These are phyloP conservation scores for Melanostoma scalare DNA, from an alignment of 2,888 invertebrate genomes.

Conservation along the genomic window DNA sequence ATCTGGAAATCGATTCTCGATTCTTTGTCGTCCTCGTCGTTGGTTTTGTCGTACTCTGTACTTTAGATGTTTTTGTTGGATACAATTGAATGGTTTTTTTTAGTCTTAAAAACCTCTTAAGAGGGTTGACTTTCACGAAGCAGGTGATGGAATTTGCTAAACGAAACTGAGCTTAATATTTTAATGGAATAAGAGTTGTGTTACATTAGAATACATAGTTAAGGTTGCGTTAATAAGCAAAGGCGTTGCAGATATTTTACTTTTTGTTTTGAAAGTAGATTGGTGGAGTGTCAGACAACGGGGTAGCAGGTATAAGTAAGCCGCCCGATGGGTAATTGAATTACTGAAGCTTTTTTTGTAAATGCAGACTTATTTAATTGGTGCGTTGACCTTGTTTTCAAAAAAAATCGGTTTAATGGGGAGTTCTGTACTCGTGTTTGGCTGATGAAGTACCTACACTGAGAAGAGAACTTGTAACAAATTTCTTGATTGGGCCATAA, in stretches of 20 bases:
- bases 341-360: too few relatives aligned
- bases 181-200: slow-evolving; percentile 61
- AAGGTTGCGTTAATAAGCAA: slow-evolving; percentile 38
- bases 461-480: too few relatives aligned
- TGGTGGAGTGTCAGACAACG: too few relatives aligned
- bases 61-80: neutral
- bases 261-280: too few relatives aligned
- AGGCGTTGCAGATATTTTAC: neutral
- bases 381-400: too few relatives aligned
- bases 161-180: slow-evolving; percentile 70
- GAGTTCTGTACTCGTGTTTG: too few relatives aligned
- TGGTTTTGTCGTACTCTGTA: neutral
- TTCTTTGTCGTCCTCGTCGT: slow-evolving; percentile 36
- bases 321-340: too few relatives aligned
- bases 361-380: too few relatives aligned
- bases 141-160: slow-evolving; percentile 64
- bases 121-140: slow-evolving; percentile 47
- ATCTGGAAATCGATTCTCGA: slow-evolving; percentile 69
- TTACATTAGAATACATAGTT: slow-evolving; percentile 25
- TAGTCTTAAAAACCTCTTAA: slow-evolving; percentile 28
- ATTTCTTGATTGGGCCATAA: too few relatives aligned
- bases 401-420: too few relatives aligned
- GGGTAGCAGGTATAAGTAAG: too few relatives aligned
- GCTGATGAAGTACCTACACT: too few relatives aligned
- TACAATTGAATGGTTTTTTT: neutral